Percentiles rank a stretch among this genome's conserved stretches.
phyloP scores from a whole-genome alignment of 2,113 vertebrate species.

The Aspiorhynchus laticeps region DNA sequence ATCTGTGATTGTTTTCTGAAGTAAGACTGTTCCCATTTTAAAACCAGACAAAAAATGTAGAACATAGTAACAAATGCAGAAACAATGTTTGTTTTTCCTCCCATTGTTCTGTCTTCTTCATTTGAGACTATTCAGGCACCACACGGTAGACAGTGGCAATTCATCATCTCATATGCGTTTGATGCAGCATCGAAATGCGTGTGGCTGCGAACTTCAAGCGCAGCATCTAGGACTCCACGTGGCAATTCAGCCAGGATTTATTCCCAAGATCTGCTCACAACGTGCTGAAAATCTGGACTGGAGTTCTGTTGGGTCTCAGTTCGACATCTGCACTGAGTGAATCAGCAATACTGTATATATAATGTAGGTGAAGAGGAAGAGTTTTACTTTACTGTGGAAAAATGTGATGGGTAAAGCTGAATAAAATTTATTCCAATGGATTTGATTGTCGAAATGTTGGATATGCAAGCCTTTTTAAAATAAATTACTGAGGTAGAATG shows the following conservation, averaged over 20 bases:
- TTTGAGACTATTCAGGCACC: constrained; percentile 5
- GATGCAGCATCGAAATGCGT: background rate
- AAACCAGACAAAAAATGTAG: background rate
- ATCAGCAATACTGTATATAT: background rate
- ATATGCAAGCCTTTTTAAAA: background rate
- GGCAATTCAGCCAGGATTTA: background rate
- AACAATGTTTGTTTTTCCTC: background rate
- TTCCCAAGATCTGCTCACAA: constrained; percentile 30
- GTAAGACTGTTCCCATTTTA: background rate
- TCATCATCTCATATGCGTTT: constrained; percentile 25
- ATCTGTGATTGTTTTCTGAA: background rate
- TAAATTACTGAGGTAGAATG: background rate
- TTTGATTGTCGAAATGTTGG: background rate
- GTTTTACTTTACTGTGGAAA: background rate
- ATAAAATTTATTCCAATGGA: background rate
- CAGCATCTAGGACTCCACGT: background rate
- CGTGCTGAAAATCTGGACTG: constrained; percentile 10
- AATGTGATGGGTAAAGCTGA: background rate
- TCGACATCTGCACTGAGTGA: background rate
- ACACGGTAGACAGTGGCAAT: background rate
- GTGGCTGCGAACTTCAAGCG: constrained; percentile 17
- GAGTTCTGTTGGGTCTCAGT: background rate
- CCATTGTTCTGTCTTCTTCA: background rate
- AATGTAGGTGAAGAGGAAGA: background rate
- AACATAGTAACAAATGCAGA: background rate